Evolutionary conservation across 2,888 invertebrate genomes (phyloP).

Genomic region (Ptychoptera contaminata): DNA sequence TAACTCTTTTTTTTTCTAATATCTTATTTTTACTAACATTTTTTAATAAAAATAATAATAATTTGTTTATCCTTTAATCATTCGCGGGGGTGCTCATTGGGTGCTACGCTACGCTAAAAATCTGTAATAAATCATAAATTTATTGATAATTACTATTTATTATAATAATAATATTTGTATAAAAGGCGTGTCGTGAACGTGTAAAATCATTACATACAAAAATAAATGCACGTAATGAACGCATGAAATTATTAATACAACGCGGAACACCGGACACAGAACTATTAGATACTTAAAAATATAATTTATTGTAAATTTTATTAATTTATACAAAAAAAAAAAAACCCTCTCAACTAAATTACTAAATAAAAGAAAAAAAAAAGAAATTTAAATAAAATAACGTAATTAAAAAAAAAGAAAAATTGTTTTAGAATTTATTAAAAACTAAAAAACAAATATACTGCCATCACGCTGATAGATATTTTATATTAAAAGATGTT

Average conservation of each 20-base stretch:
- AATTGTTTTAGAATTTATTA: neutral
- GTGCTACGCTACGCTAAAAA: slow-evolving; percentile 4
- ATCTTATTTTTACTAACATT: slow-evolving; percentile 21
- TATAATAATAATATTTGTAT: neutral
- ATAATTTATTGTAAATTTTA: neutral
- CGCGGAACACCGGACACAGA: slow-evolving; percentile 74
- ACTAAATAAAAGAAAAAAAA: neutral
- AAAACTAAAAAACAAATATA: no score
- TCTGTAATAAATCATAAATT: no score
- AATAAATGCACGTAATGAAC: slow-evolving; percentile 74
- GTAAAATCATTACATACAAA: slow-evolving; percentile 75
- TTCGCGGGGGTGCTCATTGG: slow-evolving; percentile 15
- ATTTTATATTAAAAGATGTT: neutral
- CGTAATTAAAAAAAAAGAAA: neutral
- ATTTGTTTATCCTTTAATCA: no score
- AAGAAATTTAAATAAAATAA: neutral
- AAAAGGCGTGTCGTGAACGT: slow-evolving; percentile 69
- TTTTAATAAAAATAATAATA: slow-evolving; percentile 6
- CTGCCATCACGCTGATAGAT: no score
- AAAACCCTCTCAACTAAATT: slow-evolving; percentile 7
- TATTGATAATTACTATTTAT: no score
- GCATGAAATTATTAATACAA: slow-evolving; percentile 73
- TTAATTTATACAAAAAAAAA: neutral
- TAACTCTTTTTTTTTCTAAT: slow-evolving; percentile 20
- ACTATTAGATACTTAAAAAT: slow-evolving; percentile 47